phyloP scores from a whole-genome alignment of 1,140 invertebrate genomes.

The Cataglyphis hispanica region DNA sequence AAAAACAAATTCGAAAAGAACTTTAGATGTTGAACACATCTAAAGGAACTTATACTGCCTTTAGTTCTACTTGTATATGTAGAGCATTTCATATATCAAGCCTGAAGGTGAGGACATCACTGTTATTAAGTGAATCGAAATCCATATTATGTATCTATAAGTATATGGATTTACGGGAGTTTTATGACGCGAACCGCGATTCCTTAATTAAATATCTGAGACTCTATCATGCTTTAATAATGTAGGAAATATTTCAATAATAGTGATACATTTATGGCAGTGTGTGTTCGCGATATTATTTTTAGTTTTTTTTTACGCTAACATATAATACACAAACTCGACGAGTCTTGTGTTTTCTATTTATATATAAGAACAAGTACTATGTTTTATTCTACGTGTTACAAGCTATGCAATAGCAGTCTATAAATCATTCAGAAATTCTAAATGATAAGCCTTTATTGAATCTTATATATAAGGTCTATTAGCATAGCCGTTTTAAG shows the following conservation, averaged over 20 bases:
- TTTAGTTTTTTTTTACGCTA: neutral
- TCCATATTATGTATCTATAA: slow-evolving; percentile 26
- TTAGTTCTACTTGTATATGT: slow-evolving; percentile 28
- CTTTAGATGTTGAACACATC: slow-evolving; percentile 27
- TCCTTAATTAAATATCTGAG: slow-evolving; percentile 29
- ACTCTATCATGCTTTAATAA: slow-evolving; percentile 18
- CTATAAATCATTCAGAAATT: neutral
- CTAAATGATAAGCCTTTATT: neutral
- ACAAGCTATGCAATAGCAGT: neutral
- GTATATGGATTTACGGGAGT: slow-evolving; percentile 5
- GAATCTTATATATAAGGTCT: neutral
- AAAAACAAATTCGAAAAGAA: neutral
- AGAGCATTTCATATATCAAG: neutral
- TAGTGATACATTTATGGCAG: slow-evolving; percentile 12
- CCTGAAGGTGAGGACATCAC: slow-evolving; percentile 5
- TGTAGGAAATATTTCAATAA: neutral
- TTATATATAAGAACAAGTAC: neutral
- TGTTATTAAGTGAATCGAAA: slow-evolving; percentile 39
- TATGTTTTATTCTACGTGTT: neutral
- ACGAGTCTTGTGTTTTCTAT: neutral
- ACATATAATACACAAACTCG: neutral
- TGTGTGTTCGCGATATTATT: neutral
- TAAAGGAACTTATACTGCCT: neutral
- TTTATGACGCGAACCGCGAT: slow-evolving; percentile 6
- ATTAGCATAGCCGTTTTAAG: neutral